Evolutionary conservation across 1,140 invertebrate genomes (phyloP).

Genomic region (Diachasmimorpha longicaudata): DNA sequence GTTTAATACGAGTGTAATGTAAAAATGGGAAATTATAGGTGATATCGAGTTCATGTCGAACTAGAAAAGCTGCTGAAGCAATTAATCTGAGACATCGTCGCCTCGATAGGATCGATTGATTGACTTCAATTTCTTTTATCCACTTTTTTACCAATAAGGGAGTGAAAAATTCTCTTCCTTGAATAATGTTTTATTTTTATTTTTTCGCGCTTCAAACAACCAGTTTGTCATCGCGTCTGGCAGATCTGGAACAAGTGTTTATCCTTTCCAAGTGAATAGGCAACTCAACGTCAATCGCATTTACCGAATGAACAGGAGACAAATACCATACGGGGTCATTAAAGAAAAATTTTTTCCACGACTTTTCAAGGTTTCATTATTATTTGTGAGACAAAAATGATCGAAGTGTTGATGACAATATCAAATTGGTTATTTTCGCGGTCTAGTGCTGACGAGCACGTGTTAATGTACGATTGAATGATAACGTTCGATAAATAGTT

Average conservation of each 20-base stretch:
- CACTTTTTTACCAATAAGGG: neutral
- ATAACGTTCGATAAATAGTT: slow-evolving; percentile 14
- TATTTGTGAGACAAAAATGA: neutral
- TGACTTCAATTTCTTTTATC: slow-evolving; percentile 9
- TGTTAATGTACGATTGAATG: neutral
- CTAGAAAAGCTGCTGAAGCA: neutral
- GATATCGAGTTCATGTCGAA: neutral
- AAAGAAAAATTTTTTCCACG: neutral
- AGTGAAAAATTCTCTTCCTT: neutral
- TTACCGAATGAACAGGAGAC: neutral
- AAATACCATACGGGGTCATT: neutral
- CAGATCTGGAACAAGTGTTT: slow-evolving; percentile 17
- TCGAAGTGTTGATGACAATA: neutral
- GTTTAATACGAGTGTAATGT: neutral
- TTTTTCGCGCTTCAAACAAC: neutral
- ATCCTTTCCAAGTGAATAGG: slow-evolving; percentile 12
- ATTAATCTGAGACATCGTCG: slow-evolving; percentile 11
- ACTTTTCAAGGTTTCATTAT: neutral
- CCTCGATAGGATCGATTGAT: slow-evolving; percentile 20
- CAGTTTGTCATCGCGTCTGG: slow-evolving; percentile 1
- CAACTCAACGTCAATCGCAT: slow-evolving; percentile 14
- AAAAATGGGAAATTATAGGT: neutral
- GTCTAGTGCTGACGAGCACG: neutral
- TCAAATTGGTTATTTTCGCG: neutral
- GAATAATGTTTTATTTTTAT: neutral